These are phyloP conservation scores for Paralichthys olivaceus DNA, from an alignment of 2,113 vertebrate genomes.

Conservation along the genomic window DNA sequence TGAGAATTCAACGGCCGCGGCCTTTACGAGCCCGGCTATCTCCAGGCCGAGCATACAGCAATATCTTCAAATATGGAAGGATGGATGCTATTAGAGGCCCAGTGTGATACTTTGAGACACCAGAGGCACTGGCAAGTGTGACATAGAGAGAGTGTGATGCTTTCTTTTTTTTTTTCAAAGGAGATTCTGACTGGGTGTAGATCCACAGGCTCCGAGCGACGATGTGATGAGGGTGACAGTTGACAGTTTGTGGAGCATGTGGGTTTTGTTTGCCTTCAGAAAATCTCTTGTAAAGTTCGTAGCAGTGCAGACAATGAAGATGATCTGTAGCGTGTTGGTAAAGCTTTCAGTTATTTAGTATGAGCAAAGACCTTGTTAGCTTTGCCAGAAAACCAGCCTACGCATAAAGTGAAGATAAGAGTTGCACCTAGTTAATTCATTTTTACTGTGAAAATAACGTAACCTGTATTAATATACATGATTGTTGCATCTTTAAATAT, in stretches of 20 bases:
- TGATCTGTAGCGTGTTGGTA: constrained; percentile 1
- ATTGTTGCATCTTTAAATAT: background rate
- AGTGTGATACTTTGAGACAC: constrained; percentile 56
- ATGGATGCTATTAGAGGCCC: constrained; percentile 54
- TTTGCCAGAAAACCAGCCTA: constrained; percentile 1
- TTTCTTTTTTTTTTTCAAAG: constrained; percentile 42
- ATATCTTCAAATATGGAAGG: constrained; percentile 56
- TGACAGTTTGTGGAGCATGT: constrained; percentile 50
- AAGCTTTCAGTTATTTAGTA: constrained; percentile 1
- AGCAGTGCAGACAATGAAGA: background rate
- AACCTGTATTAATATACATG: background rate
- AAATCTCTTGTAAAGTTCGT: constrained; percentile 11
- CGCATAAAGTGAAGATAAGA: background rate
- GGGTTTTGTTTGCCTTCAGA: constrained; percentile 38
- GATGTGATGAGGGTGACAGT: constrained; percentile 56
- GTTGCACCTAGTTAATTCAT: background rate
- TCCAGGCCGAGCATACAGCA: constrained; percentile 48
- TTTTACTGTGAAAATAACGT: background rate
- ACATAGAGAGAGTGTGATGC: constrained; percentile 45
- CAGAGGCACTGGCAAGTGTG: constrained; percentile 54
- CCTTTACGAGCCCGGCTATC: constrained; percentile 56
- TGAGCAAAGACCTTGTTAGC: background rate
- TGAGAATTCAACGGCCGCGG: constrained; percentile 46
- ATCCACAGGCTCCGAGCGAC: constrained; percentile 36
- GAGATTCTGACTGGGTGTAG: constrained; percentile 29